A percentile compares a stretch with the other conserved stretches of the same genome.
These are phyloP conservation scores for Lasioglossum leucozonium DNA, from an alignment of 2,888 invertebrate species.

Conservation along the genomic window DNA sequence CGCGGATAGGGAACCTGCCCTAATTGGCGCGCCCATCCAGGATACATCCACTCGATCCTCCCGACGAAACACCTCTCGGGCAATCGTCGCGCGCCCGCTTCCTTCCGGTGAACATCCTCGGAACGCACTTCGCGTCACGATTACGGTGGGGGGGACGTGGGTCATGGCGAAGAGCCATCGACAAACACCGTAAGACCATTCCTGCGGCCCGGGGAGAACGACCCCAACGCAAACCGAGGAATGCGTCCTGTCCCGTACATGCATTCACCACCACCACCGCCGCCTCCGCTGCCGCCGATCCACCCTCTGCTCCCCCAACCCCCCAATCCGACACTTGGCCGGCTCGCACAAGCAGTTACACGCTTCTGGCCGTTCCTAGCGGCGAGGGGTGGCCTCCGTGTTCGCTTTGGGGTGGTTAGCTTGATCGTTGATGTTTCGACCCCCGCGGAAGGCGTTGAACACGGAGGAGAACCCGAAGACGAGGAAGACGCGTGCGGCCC, in stretches of 20 bases:
- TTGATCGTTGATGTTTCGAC: conserved; percentile 78
- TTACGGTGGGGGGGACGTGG: too few species aligned
- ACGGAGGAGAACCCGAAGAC: conserved; percentile 11
- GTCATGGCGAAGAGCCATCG: conserved; percentile 62
- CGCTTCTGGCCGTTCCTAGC: conserved; percentile 54
- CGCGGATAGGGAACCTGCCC: not conserved
- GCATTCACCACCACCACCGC: conserved; percentile 47
- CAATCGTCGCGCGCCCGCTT: conserved; percentile 6
- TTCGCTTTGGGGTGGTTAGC: conserved; percentile 70
- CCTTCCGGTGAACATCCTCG: conserved; percentile 34
- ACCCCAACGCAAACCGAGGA: conserved; percentile 56
- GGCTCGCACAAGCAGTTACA: conserved; percentile 71
- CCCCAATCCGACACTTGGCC: conserved; percentile 72
- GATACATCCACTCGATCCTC: conserved; percentile 33
- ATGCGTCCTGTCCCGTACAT: conserved; percentile 73
- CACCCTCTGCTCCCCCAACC: too few species aligned
- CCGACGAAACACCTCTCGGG: not conserved
- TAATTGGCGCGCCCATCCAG: conserved; percentile 20
- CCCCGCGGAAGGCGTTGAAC: conserved; percentile 56
- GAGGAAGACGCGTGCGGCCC: conserved; percentile 20
- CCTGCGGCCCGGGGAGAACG: conserved; percentile 50
- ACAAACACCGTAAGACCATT: conserved; percentile 68
- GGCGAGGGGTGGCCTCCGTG: conserved; percentile 52
- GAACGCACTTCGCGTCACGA: conserved; percentile 42
- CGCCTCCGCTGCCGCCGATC: too few species aligned